phyloP scores from a whole-genome alignment of 92 coral and sea anemone genomes.

The Ricordea florida region DNA sequence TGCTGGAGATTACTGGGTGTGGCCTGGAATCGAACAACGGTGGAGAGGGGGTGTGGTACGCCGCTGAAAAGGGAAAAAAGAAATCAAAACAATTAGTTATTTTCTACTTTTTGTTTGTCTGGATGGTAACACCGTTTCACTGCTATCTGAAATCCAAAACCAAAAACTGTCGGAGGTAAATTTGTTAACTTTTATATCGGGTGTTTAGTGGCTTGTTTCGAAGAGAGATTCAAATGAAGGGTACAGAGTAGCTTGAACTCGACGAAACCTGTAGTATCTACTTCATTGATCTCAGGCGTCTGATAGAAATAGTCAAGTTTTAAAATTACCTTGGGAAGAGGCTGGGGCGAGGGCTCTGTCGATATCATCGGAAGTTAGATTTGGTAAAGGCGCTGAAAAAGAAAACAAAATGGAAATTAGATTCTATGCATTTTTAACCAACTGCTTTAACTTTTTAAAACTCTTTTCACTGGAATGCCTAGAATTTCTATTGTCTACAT shows the following conservation, averaged over 20 bases:
- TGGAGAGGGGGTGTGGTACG: slow-evolving; percentile 66
- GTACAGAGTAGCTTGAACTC: too few species aligned
- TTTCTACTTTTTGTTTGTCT: background rate
- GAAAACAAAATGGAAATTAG: background rate
- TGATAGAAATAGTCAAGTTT: background rate
- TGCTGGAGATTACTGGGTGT: slow-evolving; percentile 80
- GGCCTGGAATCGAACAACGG: slow-evolving; percentile 81
- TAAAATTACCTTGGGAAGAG: slow-evolving; percentile 63
- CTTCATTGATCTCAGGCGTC: background rate
- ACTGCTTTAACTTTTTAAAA: background rate
- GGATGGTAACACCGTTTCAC: too few species aligned
- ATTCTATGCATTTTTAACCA: too few species aligned
- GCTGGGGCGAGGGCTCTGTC: slow-evolving; percentile 96
- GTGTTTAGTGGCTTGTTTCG: too few species aligned
- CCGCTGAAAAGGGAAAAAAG: slow-evolving; percentile 4
- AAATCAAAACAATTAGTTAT: background rate
- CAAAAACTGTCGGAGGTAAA: too few species aligned
- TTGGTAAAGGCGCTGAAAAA: slow-evolving; percentile 93
- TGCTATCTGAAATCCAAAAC: too few species aligned
- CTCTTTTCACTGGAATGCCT: too few species aligned
- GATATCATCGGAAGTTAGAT: slow-evolving; percentile 97
- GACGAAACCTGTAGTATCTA: too few species aligned
- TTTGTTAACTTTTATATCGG: too few species aligned
- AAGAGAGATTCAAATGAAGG: too few species aligned
- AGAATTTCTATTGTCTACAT: too few species aligned